These are phyloP conservation scores for Gorsachius goisagi DNA, from an alignment of 2,113 vertebrate genomes.

Conservation along the genomic window DNA sequence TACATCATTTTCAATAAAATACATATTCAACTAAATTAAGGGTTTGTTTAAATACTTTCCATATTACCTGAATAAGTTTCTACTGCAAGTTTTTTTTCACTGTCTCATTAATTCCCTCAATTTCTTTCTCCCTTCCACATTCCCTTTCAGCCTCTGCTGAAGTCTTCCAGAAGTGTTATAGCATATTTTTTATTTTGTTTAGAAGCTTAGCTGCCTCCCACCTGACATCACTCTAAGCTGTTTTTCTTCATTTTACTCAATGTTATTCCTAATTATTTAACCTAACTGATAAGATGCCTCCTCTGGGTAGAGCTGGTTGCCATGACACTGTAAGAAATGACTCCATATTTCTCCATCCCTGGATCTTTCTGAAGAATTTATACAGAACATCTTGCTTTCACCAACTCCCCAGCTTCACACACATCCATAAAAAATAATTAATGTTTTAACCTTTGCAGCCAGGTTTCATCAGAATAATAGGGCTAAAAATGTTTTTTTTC, in stretches of 20 bases:
- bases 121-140: neutral
- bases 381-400: neutral
- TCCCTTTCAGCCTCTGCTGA: neutral
- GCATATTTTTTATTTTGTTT: neutral
- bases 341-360: neutral
- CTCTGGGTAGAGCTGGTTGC: conserved; percentile 10
- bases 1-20: neutral
- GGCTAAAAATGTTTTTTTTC: neutral
- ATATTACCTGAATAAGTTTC: neutral
- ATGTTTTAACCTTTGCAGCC: neutral
- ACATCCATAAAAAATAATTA: neutral
- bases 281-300: conserved; percentile 13
- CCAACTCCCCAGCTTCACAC: neutral
- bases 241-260: conserved; percentile 13
- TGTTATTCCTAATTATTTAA: conserved; percentile 28
- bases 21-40: neutral
- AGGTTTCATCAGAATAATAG: neutral
- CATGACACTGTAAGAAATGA: neutral
- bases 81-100: neutral
- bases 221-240: neutral
- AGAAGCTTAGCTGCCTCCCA: neutral
- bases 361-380: conserved; percentile 3
- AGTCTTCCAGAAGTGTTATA: neutral
- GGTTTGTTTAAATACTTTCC: neutral
- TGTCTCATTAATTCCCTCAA: neutral